phyloP scores from a whole-genome alignment of 2,113 vertebrate genomes.

The Rutilus rutilus region DNA sequence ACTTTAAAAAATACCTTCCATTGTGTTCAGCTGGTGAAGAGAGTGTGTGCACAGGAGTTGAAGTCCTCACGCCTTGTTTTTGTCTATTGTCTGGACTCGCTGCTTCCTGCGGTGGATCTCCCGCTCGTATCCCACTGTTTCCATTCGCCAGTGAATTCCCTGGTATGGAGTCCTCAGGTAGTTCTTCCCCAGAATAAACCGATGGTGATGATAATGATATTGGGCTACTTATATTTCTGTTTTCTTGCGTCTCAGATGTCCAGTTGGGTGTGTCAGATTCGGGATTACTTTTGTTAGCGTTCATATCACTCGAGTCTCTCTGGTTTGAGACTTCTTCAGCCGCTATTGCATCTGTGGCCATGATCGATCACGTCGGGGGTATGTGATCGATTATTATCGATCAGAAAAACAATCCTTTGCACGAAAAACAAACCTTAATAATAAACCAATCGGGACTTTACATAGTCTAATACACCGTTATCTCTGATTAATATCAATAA shows the following conservation, averaged over 20 bases:
- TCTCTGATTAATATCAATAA: neutral
- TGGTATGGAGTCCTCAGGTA: constrained; percentile 56
- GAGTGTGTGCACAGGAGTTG: constrained; percentile 58
- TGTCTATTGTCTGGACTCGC: constrained; percentile 63
- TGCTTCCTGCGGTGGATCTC: constrained; percentile 60
- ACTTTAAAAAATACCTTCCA: constrained; percentile 67
- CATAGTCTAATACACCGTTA: neutral
- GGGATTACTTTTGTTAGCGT: constrained; percentile 66
- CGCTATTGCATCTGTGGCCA: constrained; percentile 73
- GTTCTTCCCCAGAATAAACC: constrained; percentile 59
- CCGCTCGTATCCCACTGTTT: constrained; percentile 58
- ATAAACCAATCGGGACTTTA: neutral
- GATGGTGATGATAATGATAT: constrained; percentile 65
- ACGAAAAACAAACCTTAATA: neutral
- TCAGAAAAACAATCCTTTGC: constrained; percentile 14
- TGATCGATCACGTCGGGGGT: constrained; percentile 39
- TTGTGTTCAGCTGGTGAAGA: constrained; percentile 54
- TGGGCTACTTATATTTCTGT: constrained; percentile 59
- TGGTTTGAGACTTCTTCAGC: constrained; percentile 63
- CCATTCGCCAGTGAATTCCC: constrained; percentile 52
- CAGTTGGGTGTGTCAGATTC: constrained; percentile 70
- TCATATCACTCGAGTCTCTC: constrained; percentile 57
- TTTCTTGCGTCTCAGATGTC: constrained; percentile 55
- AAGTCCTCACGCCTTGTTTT: constrained; percentile 53
- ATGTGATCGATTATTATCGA: neutral